Evolutionary conservation across 2,888 invertebrate species (phyloP), one percentile per base, ranked within the genome.

Genomic region (Autographa pulchrina): DNA sequence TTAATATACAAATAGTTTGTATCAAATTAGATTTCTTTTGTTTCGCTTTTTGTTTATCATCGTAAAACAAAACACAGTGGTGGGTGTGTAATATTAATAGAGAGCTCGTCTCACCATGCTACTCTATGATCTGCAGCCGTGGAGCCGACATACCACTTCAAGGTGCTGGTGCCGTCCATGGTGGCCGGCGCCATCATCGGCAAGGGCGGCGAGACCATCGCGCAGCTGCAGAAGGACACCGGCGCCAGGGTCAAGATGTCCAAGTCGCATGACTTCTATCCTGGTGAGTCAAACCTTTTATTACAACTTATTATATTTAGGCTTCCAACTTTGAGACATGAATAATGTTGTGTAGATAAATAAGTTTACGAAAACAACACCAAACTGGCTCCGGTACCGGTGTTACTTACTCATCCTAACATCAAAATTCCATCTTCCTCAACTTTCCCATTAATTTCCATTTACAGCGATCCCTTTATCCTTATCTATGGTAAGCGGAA

Each of bases 101-200:
- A 56, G 73, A 38, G 6, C 68, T 68, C 66, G 63, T 78, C 81
- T 78, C 78, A 73, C 64, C 77, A 78, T 81, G 78, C 70, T 64
- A 77, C 81, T 81, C 80, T 85, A 82, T 92, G 70, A 66, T 89
- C 90, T 93, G 79, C 96, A 97, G 97, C 97, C 92, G 98, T 97
- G 96, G 98, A 98, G 97, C 97, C 98, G 92, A 97, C 98, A 90
- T 98, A 98, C 96, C 99, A 99, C 96, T 98, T 99, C 96, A 99
- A 99, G 96, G 98, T 99, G 90, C 96, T 99, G 96, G 99, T 99
- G 92, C 99, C 99, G 79, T 98, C 99, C 81, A 98, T 98, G 96
- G 99, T 99, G 86, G 99, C 99, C 70, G 99, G 99, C 83, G 99
- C 99, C 93, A 99, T 99, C 92, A 99, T 99, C 95, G 99, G 99